Base-by-base conservation (phyloP, 2,797 vertebrate genomes). In the Coilia nasus region DNA sequence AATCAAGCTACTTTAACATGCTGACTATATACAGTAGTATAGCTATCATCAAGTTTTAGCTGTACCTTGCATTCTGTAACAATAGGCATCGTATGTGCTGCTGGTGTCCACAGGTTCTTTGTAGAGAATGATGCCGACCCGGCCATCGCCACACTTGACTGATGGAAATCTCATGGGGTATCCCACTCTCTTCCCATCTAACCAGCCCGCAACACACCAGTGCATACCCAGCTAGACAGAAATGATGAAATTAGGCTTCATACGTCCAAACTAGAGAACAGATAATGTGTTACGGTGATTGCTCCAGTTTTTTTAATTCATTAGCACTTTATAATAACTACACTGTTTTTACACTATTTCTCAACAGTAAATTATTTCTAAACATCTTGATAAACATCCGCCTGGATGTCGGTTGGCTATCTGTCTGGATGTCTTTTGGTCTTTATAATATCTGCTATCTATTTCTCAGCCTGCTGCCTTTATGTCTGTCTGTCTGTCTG, bases 191-290 rank as follows among this genome's bases (percentile, higher is more conserved):
- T 93, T 94, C 0, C 95, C 97, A 28, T 96, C 94, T 64, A 99
- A 91, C 98, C 98, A 99, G 67, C 98, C 98, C 21, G 97, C 95
- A 0, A 95, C 91, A 75, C 98, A 99, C 83, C 96, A 91, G 80
- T 99, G 98, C 94, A 97, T 96, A 81, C 98, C 98, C 89, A 98
- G 91, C 98, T 99, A 89, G 57, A 35, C 87, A 83, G 64, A n/a
- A 19, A 82, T 67, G 67, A 81, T n/a, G 56, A 46, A 17, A 83
- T n/a, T 54, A 6, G 19, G 31, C 54, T 19, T 81, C 71, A n/a
- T 83, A 64, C 2, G 3, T 23, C 5, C n/a, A 10, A 0, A 25
- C 5, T 64, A 64, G 60, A 59, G 57, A 59, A 59, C 5, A 59
- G 57, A 2, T 4, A 19, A 0, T 21, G 57, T n/a, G 57, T 19